Percentiles rank a stretch among this genome's conserved stretches.
Evolutionary conservation across 2,888 invertebrate genomes (phyloP).

Genomic region (Lasioglossum figueresi): DNA sequence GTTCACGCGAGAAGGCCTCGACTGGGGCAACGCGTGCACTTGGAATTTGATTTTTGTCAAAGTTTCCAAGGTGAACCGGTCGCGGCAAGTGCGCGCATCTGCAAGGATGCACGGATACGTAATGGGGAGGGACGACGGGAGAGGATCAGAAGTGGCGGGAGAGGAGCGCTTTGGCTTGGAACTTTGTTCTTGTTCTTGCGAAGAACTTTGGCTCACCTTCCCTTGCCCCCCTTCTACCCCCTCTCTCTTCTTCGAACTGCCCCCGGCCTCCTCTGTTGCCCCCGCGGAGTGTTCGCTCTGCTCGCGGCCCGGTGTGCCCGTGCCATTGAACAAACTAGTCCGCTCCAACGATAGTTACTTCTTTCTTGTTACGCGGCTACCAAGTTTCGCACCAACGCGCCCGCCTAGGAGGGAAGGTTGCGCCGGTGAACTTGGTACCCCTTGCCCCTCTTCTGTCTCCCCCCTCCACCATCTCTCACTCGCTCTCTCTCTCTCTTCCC

Average conservation of each 20-base stretch:
- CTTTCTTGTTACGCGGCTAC: slow-evolving; percentile 82
- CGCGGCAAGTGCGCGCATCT: slow-evolving; percentile 77
- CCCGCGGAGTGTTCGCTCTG: slow-evolving; percentile 16
- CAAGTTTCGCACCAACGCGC: slow-evolving; percentile 80
- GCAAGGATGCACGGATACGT: slow-evolving; percentile 71
- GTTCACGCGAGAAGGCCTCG: slow-evolving; percentile 46
- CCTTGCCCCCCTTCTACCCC: slow-evolving; percentile 46
- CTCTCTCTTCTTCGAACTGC: background rate
- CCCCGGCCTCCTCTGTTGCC: slow-evolving; percentile 23
- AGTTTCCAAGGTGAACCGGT: slow-evolving; percentile 80
- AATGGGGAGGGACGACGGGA: slow-evolving; percentile 68
- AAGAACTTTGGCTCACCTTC: slow-evolving; percentile 81
- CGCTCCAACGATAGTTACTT: slow-evolving; percentile 82
- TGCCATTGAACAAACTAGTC: slow-evolving; percentile 83
- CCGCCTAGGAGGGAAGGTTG: slow-evolving; percentile 77
- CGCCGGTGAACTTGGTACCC: slow-evolving; percentile 78
- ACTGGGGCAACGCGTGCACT: slow-evolving; percentile 52
- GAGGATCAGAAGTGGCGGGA: slow-evolving; percentile 50
- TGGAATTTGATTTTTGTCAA: slow-evolving; percentile 79
- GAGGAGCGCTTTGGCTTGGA: slow-evolving; percentile 72
- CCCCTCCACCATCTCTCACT: too few species aligned
- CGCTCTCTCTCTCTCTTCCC: slow-evolving; percentile 62
- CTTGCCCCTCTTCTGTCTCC: slow-evolving; percentile 25
- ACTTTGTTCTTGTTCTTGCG: slow-evolving; percentile 84
- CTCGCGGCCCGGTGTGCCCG: slow-evolving; percentile 56